Evolutionary conservation across 2,113 vertebrate genomes (phyloP), one percentile per base, ranked within the genome.

Genomic region (Thryonomys swinderianus): DNA sequence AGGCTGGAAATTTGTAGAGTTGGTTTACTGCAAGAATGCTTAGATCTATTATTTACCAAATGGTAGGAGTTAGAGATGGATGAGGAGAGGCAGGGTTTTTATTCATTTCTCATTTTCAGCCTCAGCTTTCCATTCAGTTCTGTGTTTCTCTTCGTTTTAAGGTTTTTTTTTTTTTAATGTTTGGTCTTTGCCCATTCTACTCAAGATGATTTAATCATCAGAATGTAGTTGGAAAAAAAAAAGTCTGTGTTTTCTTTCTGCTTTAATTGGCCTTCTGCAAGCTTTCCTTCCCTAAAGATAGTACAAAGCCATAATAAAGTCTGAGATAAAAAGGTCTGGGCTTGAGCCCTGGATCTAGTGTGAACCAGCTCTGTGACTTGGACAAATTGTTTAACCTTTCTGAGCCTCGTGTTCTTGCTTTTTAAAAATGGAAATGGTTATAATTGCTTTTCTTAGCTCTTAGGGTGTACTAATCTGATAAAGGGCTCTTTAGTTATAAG

Each of bases 181-280:
- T 67, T 79, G 40, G 79, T 37, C 51, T 55, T 83, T 53, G 90
- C 74, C 62, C 18, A 13, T 42, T 81, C 73, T 73, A 25, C 40
- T 96, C 51, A 66, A 74, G 82, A 66, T 42, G 85, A 91, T 88
- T 87, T 88, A 80, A 71, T 85, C 55, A 69, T 96, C 85, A 74
- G 73, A 59, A 78, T 62, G 89, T 27, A 82, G 66, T 79, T 59
- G 20, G 21, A 42, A 89, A 79, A 42, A 89, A 79, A 17, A 74
- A 76, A 76, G 16, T 88, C 84, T 94, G 79, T 5, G 4, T n/a
- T 59, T 90, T 86, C 82, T 42, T 80, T 88, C 55, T 51, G 34
- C 53, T 94, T 85, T 96, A 95, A 95, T 96, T 95, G 69, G 59
- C 86, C 34, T 93, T 96, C 88, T 88, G 88, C 92, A 95, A 92